Conservation (phyloP, 1,140 invertebrate genomes). For the Euwallacea fornicatus region DNA sequence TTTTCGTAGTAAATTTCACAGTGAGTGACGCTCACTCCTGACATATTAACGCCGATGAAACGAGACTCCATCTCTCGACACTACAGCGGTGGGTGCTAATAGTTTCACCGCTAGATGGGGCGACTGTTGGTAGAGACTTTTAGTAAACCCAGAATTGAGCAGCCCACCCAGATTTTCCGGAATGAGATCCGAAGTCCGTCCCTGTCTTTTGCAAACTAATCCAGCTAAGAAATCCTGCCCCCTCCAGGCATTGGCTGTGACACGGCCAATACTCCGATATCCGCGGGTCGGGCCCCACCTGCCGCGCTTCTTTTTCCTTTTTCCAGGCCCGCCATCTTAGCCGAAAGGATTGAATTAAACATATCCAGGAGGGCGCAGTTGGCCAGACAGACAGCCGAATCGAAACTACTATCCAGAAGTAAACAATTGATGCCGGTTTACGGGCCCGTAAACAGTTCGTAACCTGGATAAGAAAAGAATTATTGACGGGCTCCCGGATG, state of each 20-base stretch:
- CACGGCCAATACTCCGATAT: conserved; percentile 40
- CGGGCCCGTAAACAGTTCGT: conserved; percentile 9
- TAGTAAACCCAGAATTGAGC: too few relatives aligned
- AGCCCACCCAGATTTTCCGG: too few relatives aligned
- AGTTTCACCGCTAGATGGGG: background rate
- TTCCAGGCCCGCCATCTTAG: conserved; percentile 35
- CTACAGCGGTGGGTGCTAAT: too few relatives aligned
- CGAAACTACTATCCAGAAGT: conserved; percentile 13
- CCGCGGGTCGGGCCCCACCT: conserved; percentile 29
- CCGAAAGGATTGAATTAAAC: conserved; percentile 36
- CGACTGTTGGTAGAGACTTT: too few relatives aligned
- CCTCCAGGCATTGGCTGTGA: conserved; percentile 38
- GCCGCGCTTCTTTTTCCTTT: conserved; percentile 36
- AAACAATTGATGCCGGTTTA: conserved; percentile 21
- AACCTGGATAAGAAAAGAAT: conserved; percentile 16
- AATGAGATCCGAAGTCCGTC: background rate
- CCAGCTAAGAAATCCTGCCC: conserved; percentile 29
- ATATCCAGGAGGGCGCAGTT: conserved; percentile 27
- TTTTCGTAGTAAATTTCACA: too few relatives aligned
- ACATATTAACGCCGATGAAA: too few relatives aligned
- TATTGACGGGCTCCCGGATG: background rate
- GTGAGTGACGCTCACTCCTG: too few relatives aligned
- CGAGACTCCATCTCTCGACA: too few relatives aligned
- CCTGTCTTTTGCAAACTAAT: conserved; percentile 11
- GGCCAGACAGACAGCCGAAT: conserved; percentile 21